Evolutionary conservation across 2,797 vertebrate genomes (phyloP), one percentile per base, ranked within the genome.

Genomic region (Poecilia gillii): DNA sequence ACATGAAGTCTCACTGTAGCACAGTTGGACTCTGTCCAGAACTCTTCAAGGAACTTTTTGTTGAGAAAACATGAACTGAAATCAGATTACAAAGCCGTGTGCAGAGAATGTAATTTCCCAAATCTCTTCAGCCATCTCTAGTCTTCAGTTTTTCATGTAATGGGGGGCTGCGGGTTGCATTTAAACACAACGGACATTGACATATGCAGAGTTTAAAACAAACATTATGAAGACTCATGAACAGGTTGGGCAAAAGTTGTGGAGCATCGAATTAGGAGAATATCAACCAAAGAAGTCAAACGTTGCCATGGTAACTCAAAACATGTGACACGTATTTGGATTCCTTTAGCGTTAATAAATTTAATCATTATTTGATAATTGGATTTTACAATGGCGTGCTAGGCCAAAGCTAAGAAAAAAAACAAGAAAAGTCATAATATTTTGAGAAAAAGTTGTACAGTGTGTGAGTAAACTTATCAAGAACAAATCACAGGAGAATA

Each of bases 111-210:
- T 53, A 77, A 87, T 87, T 85, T 82, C 71, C 77, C 66, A 79
- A 84, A 90, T 92, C 83, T 82, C 46, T 72, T 72, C 77, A 74
- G 1, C 76, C 45, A 82, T 89, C 82, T 87, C 51, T 86, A 82
- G 84, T 86, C 83, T 83, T 11, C 75, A 75, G 75, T 82, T 76
- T 79, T 76, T 73, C 51, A 81, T 79, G 72, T 33, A 73, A 74
- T 39, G 2, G 59, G 53, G 71, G 78, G 78, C 18, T 71, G 11
- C 77, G 75, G 0, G 31, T 64, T 77, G 75, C 78, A 74, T 82
- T 84, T 81, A 16, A 86, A 53, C 51, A 49, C 45, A 72, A 75
- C 49, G 11, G 81, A 80, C 53, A 81, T 31, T 72, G 43, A 39
- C 36, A 41, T 79, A 82, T 84, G 64, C 47, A 74, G 68, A 59